Base-by-base conservation (phyloP, 2,888 invertebrate genomes). In the Digitonthophagus gazella region DNA sequence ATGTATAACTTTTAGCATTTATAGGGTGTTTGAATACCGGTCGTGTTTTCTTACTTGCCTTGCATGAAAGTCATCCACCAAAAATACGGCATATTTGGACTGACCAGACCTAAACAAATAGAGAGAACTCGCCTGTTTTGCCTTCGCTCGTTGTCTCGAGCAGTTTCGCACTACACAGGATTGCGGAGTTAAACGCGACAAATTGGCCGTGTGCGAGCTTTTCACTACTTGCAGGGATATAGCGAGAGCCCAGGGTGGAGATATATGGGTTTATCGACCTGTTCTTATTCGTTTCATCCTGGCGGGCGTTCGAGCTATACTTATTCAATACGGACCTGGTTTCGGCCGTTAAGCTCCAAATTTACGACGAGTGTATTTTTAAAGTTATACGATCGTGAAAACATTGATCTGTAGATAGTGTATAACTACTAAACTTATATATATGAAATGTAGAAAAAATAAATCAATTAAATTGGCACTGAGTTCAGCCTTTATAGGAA, bases 201-300 rank as follows among this genome's bases (percentile, higher is more conserved):
- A 61, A 61, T 61, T 61, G 61, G 61, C 19, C 61, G 61, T 19
- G 18, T 44, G 28, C 61, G 61, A 61, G 61, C 61, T 61, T 61
- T 61, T 61, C 61, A 61, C 61, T 61, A 16, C 16, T 20, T 20
- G 18, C 61, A 61, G 19, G 20, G 61, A 61, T 61, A 44, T 44
- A 61, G 19, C 18, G 61, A 18, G 20, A 61, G 61, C 61, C 20
- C 20, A n/a, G 19, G 61, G 20, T n/a, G 20, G 18, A 18, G 61
- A 61, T 61, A 61, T 61, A 61, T 61, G 61, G 19, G 61, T 19
- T n/a, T 20, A n/a, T 61, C 61, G 20, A 61, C 61, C 61, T 19
- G 20, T 19, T 19, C 61, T 61, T 61, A 61, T 20, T 18, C 20
- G 18, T 19, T 19, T 61, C 20, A 19, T 61, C 20, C 61, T 19